Evolutionary conservation across 2,888 invertebrate species (phyloP).

Genomic region (Melolontha melolontha): DNA sequence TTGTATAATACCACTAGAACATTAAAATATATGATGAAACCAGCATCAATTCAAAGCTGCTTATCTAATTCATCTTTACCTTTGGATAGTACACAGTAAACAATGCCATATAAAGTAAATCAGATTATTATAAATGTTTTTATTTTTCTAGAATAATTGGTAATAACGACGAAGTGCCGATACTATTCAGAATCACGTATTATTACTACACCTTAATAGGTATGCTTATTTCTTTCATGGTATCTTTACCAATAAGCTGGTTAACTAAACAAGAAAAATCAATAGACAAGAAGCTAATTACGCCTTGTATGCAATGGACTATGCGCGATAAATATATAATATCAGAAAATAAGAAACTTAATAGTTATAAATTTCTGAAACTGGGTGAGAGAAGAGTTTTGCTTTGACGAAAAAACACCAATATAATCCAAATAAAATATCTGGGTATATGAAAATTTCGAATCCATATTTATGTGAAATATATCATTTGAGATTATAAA

Average conservation of each 20-base stretch:
- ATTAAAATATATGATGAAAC: constrained; percentile 50
- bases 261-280: constrained; percentile 33
- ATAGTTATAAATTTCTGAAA: background rate
- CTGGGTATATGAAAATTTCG: too few species aligned
- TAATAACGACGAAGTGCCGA: constrained; percentile 29
- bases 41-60: constrained; percentile 52
- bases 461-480: too few species aligned
- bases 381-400: background rate
- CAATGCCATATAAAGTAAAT: background rate
- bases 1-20: constrained; percentile 50
- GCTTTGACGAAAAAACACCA: too few species aligned
- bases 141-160: background rate
- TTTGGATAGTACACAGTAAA: background rate
- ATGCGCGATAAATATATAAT: constrained; percentile 1
- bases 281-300: constrained; percentile 45
- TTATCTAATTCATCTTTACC: constrained; percentile 5
- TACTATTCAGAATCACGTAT: constrained; percentile 46
- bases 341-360: background rate
- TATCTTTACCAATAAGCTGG: constrained; percentile 47
- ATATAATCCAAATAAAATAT: too few species aligned
- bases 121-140: background rate
- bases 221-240: constrained; percentile 34
- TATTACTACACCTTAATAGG: constrained; percentile 49
- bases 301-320: constrained; percentile 42
- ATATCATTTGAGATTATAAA: too few species aligned